These are phyloP conservation scores for Drosophila longiperda DNA, from an alignment of 2,888 invertebrate species.

Conservation along the genomic window DNA sequence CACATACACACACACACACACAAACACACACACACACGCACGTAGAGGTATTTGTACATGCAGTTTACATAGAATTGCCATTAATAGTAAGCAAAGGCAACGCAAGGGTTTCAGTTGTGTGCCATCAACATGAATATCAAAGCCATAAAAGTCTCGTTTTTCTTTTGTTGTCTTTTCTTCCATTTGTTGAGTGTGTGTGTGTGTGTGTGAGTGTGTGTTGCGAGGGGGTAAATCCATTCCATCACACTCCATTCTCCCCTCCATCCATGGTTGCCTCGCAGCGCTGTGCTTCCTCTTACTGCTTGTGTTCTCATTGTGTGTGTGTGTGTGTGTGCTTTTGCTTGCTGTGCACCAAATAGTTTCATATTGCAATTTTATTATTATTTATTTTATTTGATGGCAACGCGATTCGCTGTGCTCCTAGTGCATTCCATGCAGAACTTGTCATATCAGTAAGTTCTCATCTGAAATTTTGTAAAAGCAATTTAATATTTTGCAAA, in stretches of 20 bases:
- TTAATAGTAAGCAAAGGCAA: conserved; percentile 35
- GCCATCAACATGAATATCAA: conserved; percentile 42
- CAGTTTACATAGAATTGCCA: conserved; percentile 63
- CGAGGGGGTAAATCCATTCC: neutral
- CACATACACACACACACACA: conserved; percentile 4
- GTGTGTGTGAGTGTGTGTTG: neutral
- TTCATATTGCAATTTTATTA: conserved; percentile 73
- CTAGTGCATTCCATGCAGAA: conserved; percentile 44
- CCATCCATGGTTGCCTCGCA: conserved; percentile 16
- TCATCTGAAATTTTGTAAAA: conserved; percentile 29
- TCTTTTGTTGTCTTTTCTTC: conserved; percentile 16
- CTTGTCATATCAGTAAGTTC: neutral
- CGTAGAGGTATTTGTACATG: conserved; percentile 3
- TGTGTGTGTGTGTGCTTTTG: conserved; percentile 1
- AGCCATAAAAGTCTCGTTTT: conserved; percentile 48
- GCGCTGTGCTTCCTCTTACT: neutral
- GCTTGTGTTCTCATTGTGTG: neutral
- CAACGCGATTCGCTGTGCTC: conserved; percentile 29
- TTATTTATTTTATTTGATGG: conserved; percentile 57
- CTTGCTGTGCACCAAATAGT: conserved; percentile 55
- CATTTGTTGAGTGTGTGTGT: conserved; percentile 28
- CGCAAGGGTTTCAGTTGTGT: conserved; percentile 41
- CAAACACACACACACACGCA: neutral
- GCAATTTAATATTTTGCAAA: conserved; percentile 19
- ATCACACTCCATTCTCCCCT: conserved; percentile 8